Conservation (phyloP, 1,140 invertebrate genomes). For the Microplitis demolitor region DNA sequence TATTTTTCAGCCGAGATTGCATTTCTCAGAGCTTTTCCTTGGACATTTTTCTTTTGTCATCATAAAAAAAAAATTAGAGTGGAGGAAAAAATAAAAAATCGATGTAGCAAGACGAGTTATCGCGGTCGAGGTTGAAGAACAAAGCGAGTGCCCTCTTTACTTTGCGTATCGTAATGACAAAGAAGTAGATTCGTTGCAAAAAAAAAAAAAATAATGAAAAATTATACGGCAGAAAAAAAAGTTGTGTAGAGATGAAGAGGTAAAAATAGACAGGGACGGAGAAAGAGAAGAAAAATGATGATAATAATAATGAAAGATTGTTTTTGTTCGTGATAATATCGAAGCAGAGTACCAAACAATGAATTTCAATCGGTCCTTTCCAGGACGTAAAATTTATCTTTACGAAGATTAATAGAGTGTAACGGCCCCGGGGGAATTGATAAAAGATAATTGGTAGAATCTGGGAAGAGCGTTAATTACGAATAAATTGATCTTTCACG, state of each 20-base stretch:
- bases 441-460: slow-evolving; percentile 12
- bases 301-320: not conserved
- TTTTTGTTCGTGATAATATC: too few relatives aligned
- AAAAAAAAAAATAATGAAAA: not conserved
- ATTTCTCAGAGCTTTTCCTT: not conserved
- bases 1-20: not conserved
- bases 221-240: not conserved
- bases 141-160: not conserved
- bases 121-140: slow-evolving; percentile 1
- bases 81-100: too few relatives aligned
- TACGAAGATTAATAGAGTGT: slow-evolving; percentile 3
- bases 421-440: slow-evolving; percentile 4
- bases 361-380: not conserved
- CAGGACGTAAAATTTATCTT: not conserved
- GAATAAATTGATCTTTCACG: slow-evolving; percentile 18
- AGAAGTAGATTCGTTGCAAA: not conserved
- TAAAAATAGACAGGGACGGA: too few relatives aligned
- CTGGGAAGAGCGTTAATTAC: slow-evolving; percentile 9
- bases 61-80: not conserved
- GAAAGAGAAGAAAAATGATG: not conserved
- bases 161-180: not conserved
- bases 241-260: not conserved
- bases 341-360: not conserved
- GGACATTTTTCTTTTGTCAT: slow-evolving; percentile 4
- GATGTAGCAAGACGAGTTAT: not conserved